These are phyloP conservation scores for Epinephelus fuscoguttatus DNA, from an alignment of 2,113 vertebrate species.

Conservation along the genomic window DNA sequence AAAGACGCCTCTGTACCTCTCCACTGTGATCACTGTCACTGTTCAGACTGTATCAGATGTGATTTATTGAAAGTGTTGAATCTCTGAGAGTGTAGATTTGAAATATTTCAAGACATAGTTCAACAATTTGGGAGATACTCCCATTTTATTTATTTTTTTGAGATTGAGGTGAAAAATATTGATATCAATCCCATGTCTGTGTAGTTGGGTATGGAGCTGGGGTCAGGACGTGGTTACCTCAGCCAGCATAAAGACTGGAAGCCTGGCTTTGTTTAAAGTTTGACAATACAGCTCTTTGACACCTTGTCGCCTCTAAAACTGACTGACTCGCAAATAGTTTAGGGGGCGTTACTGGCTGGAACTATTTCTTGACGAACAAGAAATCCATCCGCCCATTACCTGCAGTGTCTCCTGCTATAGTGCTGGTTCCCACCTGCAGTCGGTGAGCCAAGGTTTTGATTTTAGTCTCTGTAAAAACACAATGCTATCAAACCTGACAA, in stretches of 20 bases:
- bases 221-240: background rate
- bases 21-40: background rate
- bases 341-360: background rate
- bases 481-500: background rate
- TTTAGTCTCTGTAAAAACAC: background rate
- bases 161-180: background rate
- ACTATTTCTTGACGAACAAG: background rate
- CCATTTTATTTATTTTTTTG: too few species aligned
- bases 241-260: background rate
- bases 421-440: background rate
- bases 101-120: background rate
- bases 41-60: background rate
- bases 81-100: background rate
- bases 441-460: too few species aligned
- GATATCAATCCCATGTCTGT: background rate
- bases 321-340: background rate
- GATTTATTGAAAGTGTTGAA: background rate
- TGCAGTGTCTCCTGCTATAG: background rate
- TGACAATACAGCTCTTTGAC: background rate
- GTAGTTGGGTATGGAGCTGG: background rate
- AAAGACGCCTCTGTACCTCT: background rate
- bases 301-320: background rate
- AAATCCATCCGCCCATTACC: background rate
- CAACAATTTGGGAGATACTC: background rate
- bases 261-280: background rate